A percentile compares a stretch with the other conserved stretches of the same genome.
phyloP scores from a whole-genome alignment of 35 echinoderm and acorn worm genomes.

The Apostichopus californicus region DNA sequence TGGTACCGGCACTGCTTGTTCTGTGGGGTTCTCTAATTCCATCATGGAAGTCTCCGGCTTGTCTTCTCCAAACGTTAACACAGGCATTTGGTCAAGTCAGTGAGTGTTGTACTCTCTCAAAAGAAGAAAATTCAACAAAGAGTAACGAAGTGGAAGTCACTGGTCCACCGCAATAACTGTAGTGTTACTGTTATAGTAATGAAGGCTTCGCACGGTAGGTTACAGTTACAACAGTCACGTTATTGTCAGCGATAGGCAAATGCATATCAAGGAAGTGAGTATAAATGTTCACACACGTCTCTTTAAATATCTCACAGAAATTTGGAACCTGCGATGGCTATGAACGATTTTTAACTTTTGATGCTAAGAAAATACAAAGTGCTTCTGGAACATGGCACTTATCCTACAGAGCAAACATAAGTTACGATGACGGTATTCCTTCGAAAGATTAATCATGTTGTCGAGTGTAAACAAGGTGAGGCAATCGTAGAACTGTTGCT shows the following conservation, averaged over 20 bases:
- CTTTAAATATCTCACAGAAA: neutral
- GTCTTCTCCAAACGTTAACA: conserved; percentile 10
- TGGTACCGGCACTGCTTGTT: conserved; percentile 45
- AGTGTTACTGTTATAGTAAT: neutral
- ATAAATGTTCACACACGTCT: neutral
- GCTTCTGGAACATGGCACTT: conserved; percentile 5
- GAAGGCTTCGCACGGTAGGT: too few relatives aligned
- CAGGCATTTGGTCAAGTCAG: conserved; percentile 10
- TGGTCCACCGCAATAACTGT: neutral
- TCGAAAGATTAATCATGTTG: neutral
- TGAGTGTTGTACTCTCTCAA: neutral
- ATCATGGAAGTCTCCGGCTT: neutral
- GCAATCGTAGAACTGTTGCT: conserved; percentile 35
- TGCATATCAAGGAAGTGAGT: conserved; percentile 4
- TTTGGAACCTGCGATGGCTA: neutral
- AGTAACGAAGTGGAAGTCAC: neutral
- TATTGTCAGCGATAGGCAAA: neutral
- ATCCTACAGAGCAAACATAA: neutral
- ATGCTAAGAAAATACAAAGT: conserved; percentile 15
- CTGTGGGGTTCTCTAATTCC: neutral
- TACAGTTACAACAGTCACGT: too few relatives aligned
- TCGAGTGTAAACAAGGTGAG: conserved; percentile 39
- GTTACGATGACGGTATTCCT: neutral
- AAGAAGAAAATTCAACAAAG: neutral
- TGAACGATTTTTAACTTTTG: neutral